phyloP scores from a whole-genome alignment of 2,113 vertebrate species.

The Ammodytes marinus region DNA sequence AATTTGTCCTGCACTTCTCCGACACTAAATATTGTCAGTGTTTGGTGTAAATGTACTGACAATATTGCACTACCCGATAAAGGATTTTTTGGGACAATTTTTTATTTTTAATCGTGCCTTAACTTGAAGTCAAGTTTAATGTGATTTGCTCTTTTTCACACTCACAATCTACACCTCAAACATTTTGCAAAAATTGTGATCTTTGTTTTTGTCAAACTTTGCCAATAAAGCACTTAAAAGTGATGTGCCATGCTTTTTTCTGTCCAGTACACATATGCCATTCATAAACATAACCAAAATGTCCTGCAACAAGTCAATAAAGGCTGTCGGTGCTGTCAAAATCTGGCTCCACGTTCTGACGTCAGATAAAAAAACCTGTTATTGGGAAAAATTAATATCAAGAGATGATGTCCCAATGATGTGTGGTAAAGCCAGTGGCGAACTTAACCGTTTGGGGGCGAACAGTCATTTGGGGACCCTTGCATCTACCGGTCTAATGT shows the following conservation, averaged over 20 bases:
- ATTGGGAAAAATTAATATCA: too few species aligned
- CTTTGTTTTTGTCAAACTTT: conserved; percentile 22
- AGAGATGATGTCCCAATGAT: too few species aligned
- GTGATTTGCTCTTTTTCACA: conserved; percentile 3
- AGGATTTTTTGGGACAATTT: neutral
- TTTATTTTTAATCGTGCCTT: conserved; percentile 54
- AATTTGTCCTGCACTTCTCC: conserved; percentile 8
- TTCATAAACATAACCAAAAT: too few species aligned
- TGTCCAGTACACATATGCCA: too few species aligned
- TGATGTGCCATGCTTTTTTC: neutral
- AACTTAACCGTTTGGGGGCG: too few species aligned
- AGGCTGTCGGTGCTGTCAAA: too few species aligned
- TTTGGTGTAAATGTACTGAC: neutral
- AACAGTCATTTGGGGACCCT: too few species aligned
- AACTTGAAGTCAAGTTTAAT: conserved; percentile 12
- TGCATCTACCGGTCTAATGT: too few species aligned
- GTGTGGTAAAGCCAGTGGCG: too few species aligned
- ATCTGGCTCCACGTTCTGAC: too few species aligned
- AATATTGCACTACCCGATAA: conserved; percentile 16
- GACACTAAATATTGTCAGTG: conserved; percentile 19
- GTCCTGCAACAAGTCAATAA: neutral
- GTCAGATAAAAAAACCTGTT: too few species aligned
- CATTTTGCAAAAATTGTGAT: neutral
- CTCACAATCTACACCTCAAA: conserved; percentile 7
- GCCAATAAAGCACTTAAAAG: conserved; percentile 46